Base-by-base conservation (phyloP, 2,797 vertebrate genomes). In the Melopsittacus undulatus region DNA sequence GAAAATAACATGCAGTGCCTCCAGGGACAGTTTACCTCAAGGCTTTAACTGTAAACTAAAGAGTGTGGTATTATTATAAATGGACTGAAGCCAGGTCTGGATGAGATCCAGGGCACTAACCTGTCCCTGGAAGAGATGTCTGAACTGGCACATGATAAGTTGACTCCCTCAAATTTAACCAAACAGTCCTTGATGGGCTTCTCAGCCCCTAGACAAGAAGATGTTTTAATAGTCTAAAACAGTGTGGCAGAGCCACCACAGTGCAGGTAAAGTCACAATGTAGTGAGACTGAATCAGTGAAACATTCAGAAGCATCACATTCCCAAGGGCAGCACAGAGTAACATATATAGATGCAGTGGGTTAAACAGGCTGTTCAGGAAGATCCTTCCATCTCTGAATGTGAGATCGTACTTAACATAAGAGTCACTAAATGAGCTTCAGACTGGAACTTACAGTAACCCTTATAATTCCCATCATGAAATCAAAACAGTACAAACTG, bases 111-210 rank as follows among this genome's bases (percentile, higher is more conserved):
- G 64, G 63, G n/a, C 52, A 64, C 59, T 90, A 83, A 93, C 86
- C 86, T 93, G 78, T 80, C 72, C 54, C 72, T 96, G 86, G 68
- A 89, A 92, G 62, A 84, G 72, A 75, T 64, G 46, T 26, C 77
- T 77, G 73, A 61, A 64, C 56, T 80, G 83, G 43, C 63, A 59
- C 22, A 4, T 22, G 40, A 6, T 22, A 62, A 73, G 23, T 19
- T 77, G 46, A 52, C 23, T 83, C 22, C 5, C 11, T 68, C 38
- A 87, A 38, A 76, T 89, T 62, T 69, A 59, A 66, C 64, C 45
- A 30, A 79, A 66, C 59, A 42, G 8, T 45, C 38, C n/a, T 75
- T 48, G 16, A 20, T 42, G 75, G n/a, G 7, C 38, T 90, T 83
- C 12, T 57, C 72, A 87, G 42, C 13, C 61, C 14, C 6, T n/a